phyloP scores from a whole-genome alignment of 1,140 invertebrate genomes.

The Cydia amplana region DNA sequence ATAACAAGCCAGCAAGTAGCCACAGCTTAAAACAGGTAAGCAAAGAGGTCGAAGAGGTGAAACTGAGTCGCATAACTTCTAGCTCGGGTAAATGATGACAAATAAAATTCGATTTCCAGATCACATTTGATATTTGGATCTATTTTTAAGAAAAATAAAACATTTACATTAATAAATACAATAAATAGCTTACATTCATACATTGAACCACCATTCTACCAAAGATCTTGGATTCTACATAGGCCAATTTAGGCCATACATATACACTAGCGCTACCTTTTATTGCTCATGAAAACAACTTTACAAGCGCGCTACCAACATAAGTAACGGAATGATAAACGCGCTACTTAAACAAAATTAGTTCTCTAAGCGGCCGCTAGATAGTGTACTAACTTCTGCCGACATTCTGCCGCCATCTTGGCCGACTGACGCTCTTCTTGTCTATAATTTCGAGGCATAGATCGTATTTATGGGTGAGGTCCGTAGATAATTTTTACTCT shows the following conservation, averaged over 20 bases:
- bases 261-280: slow-evolving; percentile 16
- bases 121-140: no score
- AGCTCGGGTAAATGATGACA: no score
- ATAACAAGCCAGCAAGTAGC: no score
- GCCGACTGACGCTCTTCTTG: slow-evolving; percentile 60
- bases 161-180: no score
- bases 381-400: neutral
- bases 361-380: neutral
- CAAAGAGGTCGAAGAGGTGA: no score
- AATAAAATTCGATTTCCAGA: no score
- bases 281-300: neutral
- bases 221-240: no score
- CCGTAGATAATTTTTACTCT: slow-evolving; percentile 80
- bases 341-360: slow-evolving; percentile 21
- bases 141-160: no score
- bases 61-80: no score
- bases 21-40: no score
- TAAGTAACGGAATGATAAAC: neutral
- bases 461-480: slow-evolving; percentile 75
- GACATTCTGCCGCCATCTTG: slow-evolving; percentile 60
- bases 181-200: neutral
- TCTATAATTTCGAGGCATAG: slow-evolving; percentile 75
- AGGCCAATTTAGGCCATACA: neutral
- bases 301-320: slow-evolving; percentile 6
- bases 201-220: neutral